A percentile compares a stretch with the other conserved stretches of the same genome.
Evolutionary conservation across 2,113 vertebrate genomes (phyloP).

Genomic region (Gila orcuttii): DNA sequence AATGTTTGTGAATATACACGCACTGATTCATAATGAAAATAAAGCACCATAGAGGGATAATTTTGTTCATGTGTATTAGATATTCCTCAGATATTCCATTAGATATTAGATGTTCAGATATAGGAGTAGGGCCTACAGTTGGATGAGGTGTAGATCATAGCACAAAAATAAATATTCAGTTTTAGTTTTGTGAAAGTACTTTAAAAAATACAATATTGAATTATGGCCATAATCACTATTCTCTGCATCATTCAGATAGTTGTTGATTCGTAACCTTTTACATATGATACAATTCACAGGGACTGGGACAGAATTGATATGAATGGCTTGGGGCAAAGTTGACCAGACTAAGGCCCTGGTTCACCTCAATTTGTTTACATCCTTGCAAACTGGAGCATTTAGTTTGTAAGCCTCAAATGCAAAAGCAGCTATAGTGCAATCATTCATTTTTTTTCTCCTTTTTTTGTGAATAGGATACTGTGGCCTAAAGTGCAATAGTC

Average conservation of each 20-base stretch:
- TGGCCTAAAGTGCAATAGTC: neutral
- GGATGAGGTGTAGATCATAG: neutral
- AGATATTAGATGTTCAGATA: neutral
- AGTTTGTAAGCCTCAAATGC: neutral
- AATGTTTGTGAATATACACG: neutral
- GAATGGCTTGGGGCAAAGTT: neutral
- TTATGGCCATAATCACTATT: neutral
- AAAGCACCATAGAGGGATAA: neutral
- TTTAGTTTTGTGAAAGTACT: neutral
- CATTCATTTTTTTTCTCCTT: neutral
- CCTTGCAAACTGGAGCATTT: neutral
- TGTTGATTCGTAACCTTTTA: too few relatives aligned
- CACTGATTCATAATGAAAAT: neutral
- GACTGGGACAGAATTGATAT: neutral
- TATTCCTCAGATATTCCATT: neutral
- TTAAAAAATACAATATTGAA: neutral
- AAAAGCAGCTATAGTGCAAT: neutral
- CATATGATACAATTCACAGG: too few relatives aligned
- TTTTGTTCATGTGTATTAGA: neutral
- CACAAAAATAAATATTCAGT: neutral
- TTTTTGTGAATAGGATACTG: constrained; percentile 14
- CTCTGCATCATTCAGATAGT: neutral
- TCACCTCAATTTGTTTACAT: neutral
- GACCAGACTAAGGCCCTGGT: neutral
- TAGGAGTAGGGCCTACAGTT: neutral